Evolutionary conservation across 2,888 invertebrate species (phyloP), one percentile per base, ranked within the genome.

Genomic region (Yponomeuta malinellus): DNA sequence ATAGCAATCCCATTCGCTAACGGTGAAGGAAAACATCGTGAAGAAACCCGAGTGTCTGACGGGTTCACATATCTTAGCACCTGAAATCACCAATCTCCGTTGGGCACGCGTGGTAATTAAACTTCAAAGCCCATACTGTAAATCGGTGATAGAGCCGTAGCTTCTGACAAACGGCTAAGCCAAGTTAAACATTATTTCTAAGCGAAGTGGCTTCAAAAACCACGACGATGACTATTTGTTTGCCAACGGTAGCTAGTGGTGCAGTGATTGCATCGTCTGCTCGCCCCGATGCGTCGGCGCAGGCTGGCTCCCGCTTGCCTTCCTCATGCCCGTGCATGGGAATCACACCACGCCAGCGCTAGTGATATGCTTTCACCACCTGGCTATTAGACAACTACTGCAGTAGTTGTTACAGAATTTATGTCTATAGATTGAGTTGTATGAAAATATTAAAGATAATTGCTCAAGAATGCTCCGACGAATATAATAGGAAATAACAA

Each of bases 181-280:
- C 33, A 33, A 33, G 33, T 33, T 33, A 33, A 33, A 33, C 33
- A 1, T 33, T 33, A 1, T 33, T 33, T 33, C 33, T 33, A 33
- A 33, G 33, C 33, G 33, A 33, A 33, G 33, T 33, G 33, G 33
- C 33, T 4, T 33, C 33, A 33, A 33, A 33, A 33, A 33, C 23
- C 5, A 33, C 33, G 33, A 33, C 33, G 0, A 33, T 4, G 33
- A 0, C 9, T 3, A 43, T 65, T 71, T 69, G 71, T 10, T 52
- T 10, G n/a, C 31, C n/a, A 52, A 59, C 52, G 52, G 52, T 59
- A 59, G 52, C 15, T 59, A 59, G 52, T 15, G 52, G 12, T 15
- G 52, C 52, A 59, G 52, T 59, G 84, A 84, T 84, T 85, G 82
- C 82, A 86, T 85, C 84, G 85, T 83, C 81, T 82, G 78, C 80